These are phyloP conservation scores for Astropecten irregularis DNA, from an alignment of 53 echinoderm and acorn worm species.

Conservation along the genomic window DNA sequence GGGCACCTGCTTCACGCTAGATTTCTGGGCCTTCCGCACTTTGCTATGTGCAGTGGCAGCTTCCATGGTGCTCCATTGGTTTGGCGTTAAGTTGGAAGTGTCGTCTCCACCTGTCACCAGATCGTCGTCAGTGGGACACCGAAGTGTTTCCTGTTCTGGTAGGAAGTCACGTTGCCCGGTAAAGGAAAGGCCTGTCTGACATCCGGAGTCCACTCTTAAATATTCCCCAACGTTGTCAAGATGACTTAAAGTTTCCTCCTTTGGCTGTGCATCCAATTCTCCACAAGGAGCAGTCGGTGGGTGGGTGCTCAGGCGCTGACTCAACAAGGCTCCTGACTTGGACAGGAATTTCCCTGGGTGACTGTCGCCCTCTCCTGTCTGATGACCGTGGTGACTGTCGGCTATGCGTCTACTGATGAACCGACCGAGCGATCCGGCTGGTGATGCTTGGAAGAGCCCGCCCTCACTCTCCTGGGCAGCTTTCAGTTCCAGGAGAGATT, in stretches of 20 bases:
- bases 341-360: constrained; percentile 13
- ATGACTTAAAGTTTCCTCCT: background rate
- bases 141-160: background rate
- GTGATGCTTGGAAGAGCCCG: background rate
- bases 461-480: constrained; percentile 23
- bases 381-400: background rate
- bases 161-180: background rate
- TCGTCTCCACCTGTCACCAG: background rate
- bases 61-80: constrained; percentile 42
- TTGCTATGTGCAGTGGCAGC: constrained; percentile 12
- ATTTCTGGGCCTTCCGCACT: background rate
- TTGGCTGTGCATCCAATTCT: background rate
- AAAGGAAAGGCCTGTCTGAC: background rate
- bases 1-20: background rate
- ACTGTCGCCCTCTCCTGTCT: background rate
- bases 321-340: constrained; percentile 29
- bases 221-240: background rate
- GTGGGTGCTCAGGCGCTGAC: constrained; percentile 7
- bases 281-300: background rate
- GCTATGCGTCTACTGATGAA: constrained; percentile 37
- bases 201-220: background rate
- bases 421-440: constrained; percentile 2
- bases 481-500: constrained; percentile 26
- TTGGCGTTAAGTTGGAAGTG: background rate
- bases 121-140: background rate